Percentiles rank a stretch among this genome's conserved stretches.
Conservation (phyloP, 2,113 vertebrate genomes). For the Dipodomys merriami region DNA sequence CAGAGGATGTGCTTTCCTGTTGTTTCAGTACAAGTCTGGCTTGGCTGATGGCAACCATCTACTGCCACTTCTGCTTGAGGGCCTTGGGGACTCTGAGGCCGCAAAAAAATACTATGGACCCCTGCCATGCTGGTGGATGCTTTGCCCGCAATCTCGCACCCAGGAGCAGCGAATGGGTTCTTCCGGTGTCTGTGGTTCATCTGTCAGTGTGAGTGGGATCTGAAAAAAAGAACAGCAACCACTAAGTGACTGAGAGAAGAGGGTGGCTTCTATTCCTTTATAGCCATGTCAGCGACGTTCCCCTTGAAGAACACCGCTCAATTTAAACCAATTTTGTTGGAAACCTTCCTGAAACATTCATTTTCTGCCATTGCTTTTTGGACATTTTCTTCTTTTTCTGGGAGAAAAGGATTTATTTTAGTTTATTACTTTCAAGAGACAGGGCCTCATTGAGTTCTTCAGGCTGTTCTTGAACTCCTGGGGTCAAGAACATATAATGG, state of each 20-base stretch:
- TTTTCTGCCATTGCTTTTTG: not conserved
- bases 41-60: constrained; percentile 64
- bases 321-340: not conserved
- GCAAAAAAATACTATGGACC: constrained; percentile 45
- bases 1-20: constrained; percentile 48
- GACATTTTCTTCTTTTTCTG: not conserved
- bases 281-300: not conserved
- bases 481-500: too few species aligned
- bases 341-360: not conserved
- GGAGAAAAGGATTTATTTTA: not conserved
- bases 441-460: not conserved
- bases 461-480: not conserved
- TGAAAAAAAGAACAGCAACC: constrained; percentile 73
- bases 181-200: constrained; percentile 68
- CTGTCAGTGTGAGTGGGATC: constrained; percentile 77
- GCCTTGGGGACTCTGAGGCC: constrained; percentile 61
- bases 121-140: constrained; percentile 43
- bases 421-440: not conserved
- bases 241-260: not conserved
- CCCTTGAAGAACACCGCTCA: not conserved
- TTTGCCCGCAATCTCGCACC: constrained; percentile 25
- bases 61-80: constrained; percentile 67
- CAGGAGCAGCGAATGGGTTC: constrained; percentile 34
- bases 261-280: not conserved
- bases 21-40: constrained; percentile 51